Base-by-base conservation (phyloP, 2,888 invertebrate species). In the Frankliniella intonsa region DNA sequence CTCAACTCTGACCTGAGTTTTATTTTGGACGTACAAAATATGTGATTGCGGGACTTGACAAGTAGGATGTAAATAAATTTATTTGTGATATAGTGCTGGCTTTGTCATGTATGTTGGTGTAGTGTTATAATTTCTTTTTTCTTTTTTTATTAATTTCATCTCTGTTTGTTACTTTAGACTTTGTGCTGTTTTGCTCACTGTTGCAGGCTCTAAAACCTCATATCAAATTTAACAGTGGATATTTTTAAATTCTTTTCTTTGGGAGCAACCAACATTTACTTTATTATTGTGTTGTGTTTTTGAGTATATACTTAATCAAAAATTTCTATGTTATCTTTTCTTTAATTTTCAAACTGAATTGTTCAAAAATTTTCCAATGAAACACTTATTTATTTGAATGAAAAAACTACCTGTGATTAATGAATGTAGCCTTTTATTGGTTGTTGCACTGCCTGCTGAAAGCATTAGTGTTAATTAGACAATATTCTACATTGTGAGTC, bases 181-280 rank as follows among this genome's bases (percentile, higher is more conserved):
- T 76, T 76, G 69, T 76, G 69, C 69, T 76, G 22, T 76, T 76
- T 76, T 76, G 69, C 69, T 76, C 69, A 76, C 69, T 76, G 69
- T 76, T 76, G 12, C 25, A 76, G 22, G 11, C 14, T 62, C 19
- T 14, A 14, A 19, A 62, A 19, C 5, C 17, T 62, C n/a, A 22
- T 76, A 76, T 76, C 62, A 62, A 17, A 12, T 62, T 62, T 62
- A n/a, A 3, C 38, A 38, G 38, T 38, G 2, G 38, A 38, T 3
- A 38, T 3, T 2, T 38, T 38, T 38, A 5, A 3, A 38, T 5
- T 38, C 38, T 38, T 38, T 38, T 38, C 38, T 38, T 38, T 38
- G 38, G 38, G 38, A 38, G 38, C 38, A 38, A 38, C 38, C 38
- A 38, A 38, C 3, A 3, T 38, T 38, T 5, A 38, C 38, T 38